Evolutionary conservation across 37 sponge, comb jelly and placozoan genomes (phyloP).

Genomic region (Agelas oroides): DNA sequence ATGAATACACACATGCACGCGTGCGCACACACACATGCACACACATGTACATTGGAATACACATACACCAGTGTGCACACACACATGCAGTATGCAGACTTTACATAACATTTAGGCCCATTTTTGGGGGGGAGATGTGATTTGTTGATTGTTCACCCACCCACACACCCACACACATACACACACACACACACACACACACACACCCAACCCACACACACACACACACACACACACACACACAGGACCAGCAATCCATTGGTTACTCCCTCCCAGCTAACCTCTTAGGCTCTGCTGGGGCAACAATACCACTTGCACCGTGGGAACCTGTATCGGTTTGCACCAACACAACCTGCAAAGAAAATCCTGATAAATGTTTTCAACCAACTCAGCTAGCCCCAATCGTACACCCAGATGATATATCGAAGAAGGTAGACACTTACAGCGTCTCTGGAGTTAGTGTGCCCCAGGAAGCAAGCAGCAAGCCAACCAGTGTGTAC

Average conservation of each 20-base stretch:
- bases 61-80: too few species aligned
- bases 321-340: constrained; percentile 69
- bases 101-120: too few species aligned
- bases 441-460: constrained; percentile 42
- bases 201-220: not conserved
- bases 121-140: too few species aligned
- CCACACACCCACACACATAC: too few species aligned
- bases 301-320: constrained; percentile 54
- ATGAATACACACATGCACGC: too few species aligned
- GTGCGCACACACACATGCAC: not conserved
- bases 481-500: constrained; percentile 30
- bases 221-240: not conserved
- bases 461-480: constrained; percentile 48
- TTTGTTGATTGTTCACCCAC: too few species aligned
- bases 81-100: constrained; percentile 18
- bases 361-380: constrained; percentile 53
- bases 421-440: not conserved
- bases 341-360: constrained; percentile 29
- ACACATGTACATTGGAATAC: not conserved
- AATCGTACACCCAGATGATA: constrained; percentile 43
- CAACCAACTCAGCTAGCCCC: constrained; percentile 36
- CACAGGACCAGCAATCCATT: constrained; percentile 56
- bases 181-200: too few species aligned
- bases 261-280: constrained; percentile 71
- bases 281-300: constrained; percentile 34